Conservation (phyloP, 2,888 invertebrate genomes). For the Hipparchia sbordonii region DNA sequence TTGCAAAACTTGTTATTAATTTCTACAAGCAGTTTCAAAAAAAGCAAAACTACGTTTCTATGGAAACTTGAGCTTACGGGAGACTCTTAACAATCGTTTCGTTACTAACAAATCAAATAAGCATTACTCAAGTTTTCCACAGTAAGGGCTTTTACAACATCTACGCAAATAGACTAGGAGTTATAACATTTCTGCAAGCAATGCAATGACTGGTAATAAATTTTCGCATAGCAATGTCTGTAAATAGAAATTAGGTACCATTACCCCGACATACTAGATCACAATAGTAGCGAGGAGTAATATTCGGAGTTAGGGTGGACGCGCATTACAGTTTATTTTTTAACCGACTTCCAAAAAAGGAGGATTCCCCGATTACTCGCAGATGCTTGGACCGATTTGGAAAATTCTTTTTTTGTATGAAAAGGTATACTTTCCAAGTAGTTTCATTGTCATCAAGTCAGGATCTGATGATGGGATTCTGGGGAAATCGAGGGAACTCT, state of each 20-base stretch:
- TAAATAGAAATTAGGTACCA: constrained; percentile 28
- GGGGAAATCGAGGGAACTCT: no score
- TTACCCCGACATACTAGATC: constrained; percentile 17
- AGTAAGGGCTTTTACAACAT: constrained; percentile 14
- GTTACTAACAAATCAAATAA: constrained; percentile 8
- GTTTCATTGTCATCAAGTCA: no score
- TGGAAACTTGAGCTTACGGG: no score
- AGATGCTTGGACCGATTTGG: no score
- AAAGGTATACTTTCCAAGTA: no score
- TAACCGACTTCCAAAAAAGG: no score
- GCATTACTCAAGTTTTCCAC: not conserved
- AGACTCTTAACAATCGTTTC: not conserved
- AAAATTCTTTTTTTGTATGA: no score
- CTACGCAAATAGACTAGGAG: constrained; percentile 21
- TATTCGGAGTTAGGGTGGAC: not conserved
- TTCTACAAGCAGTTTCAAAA: no score
- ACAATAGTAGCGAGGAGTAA: constrained; percentile 9
- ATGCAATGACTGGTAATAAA: constrained; percentile 27
- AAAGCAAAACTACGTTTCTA: no score
- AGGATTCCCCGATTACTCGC: no score
- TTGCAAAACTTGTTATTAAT: no score
- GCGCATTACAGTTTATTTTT: not conserved
- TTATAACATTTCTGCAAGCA: constrained; percentile 20
- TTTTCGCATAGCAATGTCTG: constrained; percentile 26
- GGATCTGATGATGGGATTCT: no score